Conservation (phyloP, 2,888 invertebrate species). For the Synergus itoensis region DNA sequence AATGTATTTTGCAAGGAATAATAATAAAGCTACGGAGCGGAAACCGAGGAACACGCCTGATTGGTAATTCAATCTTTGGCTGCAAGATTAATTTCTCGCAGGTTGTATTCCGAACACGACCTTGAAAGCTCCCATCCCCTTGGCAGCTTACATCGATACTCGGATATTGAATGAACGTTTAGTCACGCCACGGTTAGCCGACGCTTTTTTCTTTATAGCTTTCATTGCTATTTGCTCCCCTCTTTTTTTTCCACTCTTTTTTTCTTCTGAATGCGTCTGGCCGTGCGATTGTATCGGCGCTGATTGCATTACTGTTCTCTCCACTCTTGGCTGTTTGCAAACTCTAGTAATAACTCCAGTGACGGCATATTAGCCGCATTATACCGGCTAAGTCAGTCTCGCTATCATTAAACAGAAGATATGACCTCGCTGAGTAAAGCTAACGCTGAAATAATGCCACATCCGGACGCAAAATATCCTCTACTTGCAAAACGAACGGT, state of each 20-base stretch:
- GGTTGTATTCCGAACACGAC: slow-evolving; percentile 34
- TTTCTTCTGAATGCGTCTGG: slow-evolving; percentile 23
- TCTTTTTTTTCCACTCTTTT: slow-evolving; percentile 1
- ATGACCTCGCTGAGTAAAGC: slow-evolving; percentile 58
- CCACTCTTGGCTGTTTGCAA: slow-evolving; percentile 61
- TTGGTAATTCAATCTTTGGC: slow-evolving; percentile 38
- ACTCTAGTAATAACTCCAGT: slow-evolving; percentile 64
- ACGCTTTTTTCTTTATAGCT: slow-evolving; percentile 41
- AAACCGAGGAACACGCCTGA: slow-evolving; percentile 25
- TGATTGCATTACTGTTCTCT: slow-evolving; percentile 60
- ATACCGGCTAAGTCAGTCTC: slow-evolving; percentile 42
- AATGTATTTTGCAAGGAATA: neutral
- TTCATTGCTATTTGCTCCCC: slow-evolving; percentile 34
- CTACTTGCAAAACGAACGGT: slow-evolving; percentile 39
- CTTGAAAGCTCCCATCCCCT: slow-evolving; percentile 26
- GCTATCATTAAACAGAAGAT: slow-evolving; percentile 62
- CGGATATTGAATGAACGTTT: slow-evolving; percentile 32
- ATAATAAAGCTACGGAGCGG: neutral
- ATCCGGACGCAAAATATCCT: slow-evolving; percentile 40
- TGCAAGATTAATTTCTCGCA: slow-evolving; percentile 36
- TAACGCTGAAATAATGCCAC: slow-evolving; percentile 66
- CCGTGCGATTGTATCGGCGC: slow-evolving; percentile 57
- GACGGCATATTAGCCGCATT: slow-evolving; percentile 59
- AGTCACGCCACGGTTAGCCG: slow-evolving; percentile 20
- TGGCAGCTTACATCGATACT: slow-evolving; percentile 2